Conservation (phyloP, 1,140 invertebrate species). For the Drosophila mauritiana region DNA sequence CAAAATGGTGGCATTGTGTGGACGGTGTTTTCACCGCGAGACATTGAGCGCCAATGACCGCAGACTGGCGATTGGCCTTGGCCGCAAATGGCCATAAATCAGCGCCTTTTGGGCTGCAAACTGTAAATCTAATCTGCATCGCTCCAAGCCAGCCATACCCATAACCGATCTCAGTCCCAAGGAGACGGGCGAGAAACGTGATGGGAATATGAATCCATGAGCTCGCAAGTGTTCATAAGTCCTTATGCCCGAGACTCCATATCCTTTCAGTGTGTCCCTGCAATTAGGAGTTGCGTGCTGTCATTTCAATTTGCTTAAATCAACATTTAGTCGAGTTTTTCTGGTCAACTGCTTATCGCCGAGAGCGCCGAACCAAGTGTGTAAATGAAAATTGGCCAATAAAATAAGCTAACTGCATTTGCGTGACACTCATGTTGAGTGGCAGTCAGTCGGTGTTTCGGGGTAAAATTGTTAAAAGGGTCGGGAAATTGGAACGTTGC, state of each 20-base stretch:
- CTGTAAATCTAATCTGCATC: conserved; percentile 51
- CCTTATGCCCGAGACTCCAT: conserved; percentile 1
- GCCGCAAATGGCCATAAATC: conserved; percentile 58
- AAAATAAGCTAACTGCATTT: conserved; percentile 77
- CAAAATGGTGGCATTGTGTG: conserved; percentile 27
- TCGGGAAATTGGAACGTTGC: background rate
- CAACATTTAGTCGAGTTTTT: conserved; percentile 45
- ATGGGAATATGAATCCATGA: conserved; percentile 38
- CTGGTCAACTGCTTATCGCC: conserved; percentile 22
- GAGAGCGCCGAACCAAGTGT: conserved; percentile 15
- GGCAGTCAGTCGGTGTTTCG: conserved; percentile 16
- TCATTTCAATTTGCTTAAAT: conserved; percentile 67
- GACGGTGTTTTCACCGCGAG: conserved; percentile 28
- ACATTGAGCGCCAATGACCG: conserved; percentile 50
- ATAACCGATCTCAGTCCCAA: conserved; percentile 7
- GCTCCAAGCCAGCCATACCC: conserved; percentile 12
- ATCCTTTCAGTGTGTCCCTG: conserved; percentile 12
- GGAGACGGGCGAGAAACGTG: conserved; percentile 14
- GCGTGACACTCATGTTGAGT: conserved; percentile 70
- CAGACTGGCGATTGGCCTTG: conserved; percentile 44
- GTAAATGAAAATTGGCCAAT: conserved; percentile 52
- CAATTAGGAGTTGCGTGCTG: conserved; percentile 48
- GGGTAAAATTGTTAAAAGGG: background rate
- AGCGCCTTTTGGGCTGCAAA: conserved; percentile 48
- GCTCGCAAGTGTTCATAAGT: conserved; percentile 30